Conservation (phyloP, 1,140 invertebrate genomes). For the Colletes latitarsis region DNA sequence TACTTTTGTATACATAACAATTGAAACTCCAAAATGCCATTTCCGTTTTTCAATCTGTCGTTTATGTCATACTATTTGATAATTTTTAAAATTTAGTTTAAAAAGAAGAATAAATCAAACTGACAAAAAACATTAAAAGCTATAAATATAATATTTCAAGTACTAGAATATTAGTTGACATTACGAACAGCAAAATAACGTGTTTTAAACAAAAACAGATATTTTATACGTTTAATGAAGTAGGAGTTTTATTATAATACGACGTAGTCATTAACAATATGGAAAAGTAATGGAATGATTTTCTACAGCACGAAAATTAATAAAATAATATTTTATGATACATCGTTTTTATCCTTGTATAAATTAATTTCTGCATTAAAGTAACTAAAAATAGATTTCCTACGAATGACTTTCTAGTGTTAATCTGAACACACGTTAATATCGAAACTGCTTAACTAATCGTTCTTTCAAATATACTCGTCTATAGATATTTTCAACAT, state of each 20-base stretch:
- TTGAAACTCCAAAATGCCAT: conserved; percentile 16
- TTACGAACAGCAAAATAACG: not conserved
- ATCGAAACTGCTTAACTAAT: not conserved
- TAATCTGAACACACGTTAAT: not conserved
- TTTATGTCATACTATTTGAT: not conserved
- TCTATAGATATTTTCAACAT: conserved; percentile 5
- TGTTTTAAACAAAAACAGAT: not conserved
- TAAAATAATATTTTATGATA: conserved; percentile 14
- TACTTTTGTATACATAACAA: conserved; percentile 9
- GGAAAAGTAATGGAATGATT: conserved; percentile 27
- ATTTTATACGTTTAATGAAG: conserved; percentile 15
- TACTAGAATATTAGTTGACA: not conserved
- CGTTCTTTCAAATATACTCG: conserved; percentile 10
- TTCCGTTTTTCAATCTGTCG: not conserved
- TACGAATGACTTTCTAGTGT: conserved; percentile 1
- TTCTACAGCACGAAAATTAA: conserved; percentile 10
- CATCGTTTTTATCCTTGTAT: not conserved
- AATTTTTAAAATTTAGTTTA: not conserved
- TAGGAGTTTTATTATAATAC: conserved; percentile 30
- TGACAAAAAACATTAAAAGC: not conserved
- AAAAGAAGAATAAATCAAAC: not conserved
- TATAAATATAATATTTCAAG: not conserved
- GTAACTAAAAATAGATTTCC: not conserved
- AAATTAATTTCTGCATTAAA: conserved; percentile 7
- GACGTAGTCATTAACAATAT: conserved; percentile 22